Base-by-base conservation (phyloP, 1,140 invertebrate genomes). In the Drosophila miranda region DNA sequence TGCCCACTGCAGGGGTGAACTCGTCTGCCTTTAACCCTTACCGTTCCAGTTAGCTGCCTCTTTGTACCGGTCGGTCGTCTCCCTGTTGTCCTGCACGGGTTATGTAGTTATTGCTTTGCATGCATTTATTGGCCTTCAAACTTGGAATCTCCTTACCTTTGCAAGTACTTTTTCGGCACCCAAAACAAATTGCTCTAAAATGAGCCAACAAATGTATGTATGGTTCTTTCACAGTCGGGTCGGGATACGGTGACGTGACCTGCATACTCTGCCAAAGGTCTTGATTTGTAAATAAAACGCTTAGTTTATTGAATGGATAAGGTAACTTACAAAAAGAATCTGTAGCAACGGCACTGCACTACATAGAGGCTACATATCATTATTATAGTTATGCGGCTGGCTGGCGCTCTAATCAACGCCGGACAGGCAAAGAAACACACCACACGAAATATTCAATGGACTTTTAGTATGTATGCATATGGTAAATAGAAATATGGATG, bases 281-380 rank as follows among this genome's bases (percentile, higher is more conserved):
- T 8, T 28, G 49, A 43, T 51, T 77, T 63, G 49, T 60, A 86
- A 86, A 80, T 66, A 54, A 76, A 76, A 62, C 72, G 53, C 67
- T 66, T 76, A 86, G 73, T 86, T 83, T 75, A 68, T 72, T 69
- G 52, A 46, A 71, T 83, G 75, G 67, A 72, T 60, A 50, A 73
- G 70, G 53, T 76, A 86, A 81, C 77, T 86, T 81, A 84, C 68
- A 86, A 70, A 67, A 62, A 62, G 61, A 71, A 41, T 55, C 53
- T 64, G 71, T 55, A 61, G 78, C 60, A 75, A 62, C 34, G 62
- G 62, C 23, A 54, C 67, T 53, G 62, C 23, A 54, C 67, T 53
- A 73, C 50, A 56, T 70, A 38, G 46, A 64, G 43, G 52, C 43
- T 57, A 46, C 46, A 45, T 14, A 38, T 38, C 30, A 56, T 41